Base-by-base conservation (phyloP, 2,888 invertebrate species). In the Sycophila texana region DNA sequence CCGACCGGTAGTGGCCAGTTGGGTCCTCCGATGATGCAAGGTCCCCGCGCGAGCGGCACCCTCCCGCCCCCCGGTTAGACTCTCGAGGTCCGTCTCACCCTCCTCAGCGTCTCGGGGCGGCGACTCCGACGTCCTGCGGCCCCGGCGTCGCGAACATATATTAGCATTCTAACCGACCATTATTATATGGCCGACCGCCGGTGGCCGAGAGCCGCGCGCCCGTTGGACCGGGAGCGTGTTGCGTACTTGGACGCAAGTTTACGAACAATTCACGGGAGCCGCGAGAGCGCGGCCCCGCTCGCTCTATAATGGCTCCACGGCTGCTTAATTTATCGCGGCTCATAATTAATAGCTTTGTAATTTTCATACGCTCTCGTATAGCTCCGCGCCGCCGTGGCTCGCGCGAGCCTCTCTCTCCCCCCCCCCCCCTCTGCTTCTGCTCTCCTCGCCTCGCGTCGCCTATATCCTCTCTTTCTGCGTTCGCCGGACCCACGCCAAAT, bases 341-440 rank as follows among this genome's bases (percentile, higher is more conserved):
- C 88, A 89, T 90, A 90, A 90, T 90, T 89, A 90, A 90, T 90
- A 90, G 90, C 89, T 90, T 90, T 90, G 90, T 90, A 90, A 90
- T 90, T 90, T 90, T 90, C 89, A 89, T 90, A 89, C 88, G 86
- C 61, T 61, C 26, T 26, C 26, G 71, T 65, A 22, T 65, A 13
- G 22, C 20, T 60, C 20, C 58, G 22, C 20, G 26, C 20, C 58
- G 58, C 60, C 12, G 60, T 22, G 13, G 22, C 22, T 20, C 20
- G 20, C 20, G 20, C 18, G 18, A 18, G 20, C 58, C n/a, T 26
- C n/a, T 58, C 57, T 18, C 57, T 58, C 22, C 18, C 57, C 20
- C n/a, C 18, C 22, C 13, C 58, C 51, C 47, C 16, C n/a, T n/a
- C n/a, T n/a, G n/a, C n/a, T n/a, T n/a, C n/a, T n/a, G 58, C 60